Evolutionary conservation across 1,140 invertebrate species (phyloP).

Genomic region (Periplaneta americana): DNA sequence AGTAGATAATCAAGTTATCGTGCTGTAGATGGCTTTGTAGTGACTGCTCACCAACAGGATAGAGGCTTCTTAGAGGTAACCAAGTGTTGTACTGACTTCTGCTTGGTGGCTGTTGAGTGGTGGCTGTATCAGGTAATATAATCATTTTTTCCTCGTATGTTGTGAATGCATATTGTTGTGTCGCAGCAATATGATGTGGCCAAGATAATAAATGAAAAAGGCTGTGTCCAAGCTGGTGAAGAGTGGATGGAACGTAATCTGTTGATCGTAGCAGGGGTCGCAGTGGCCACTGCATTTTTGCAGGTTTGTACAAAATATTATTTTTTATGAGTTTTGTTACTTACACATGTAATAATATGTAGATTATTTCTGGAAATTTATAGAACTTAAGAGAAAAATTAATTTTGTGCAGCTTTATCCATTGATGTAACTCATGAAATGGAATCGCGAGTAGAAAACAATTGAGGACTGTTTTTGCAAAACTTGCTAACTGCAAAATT

Average conservation of each 20-base stretch:
- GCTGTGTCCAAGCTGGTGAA: constrained; percentile 87
- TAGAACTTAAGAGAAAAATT: background rate
- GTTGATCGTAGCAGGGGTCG: constrained; percentile 79
- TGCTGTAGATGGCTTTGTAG: background rate
- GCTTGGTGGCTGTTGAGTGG: constrained; percentile 22
- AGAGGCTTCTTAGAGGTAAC: background rate
- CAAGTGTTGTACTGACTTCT: background rate
- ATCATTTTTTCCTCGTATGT: background rate
- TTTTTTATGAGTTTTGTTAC: constrained; percentile 16
- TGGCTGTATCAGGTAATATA: background rate
- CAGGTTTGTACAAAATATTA: constrained; percentile 65
- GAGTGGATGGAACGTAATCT: constrained; percentile 94
- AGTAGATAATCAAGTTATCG: background rate
- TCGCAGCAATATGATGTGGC: constrained; percentile 63
- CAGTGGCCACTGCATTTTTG: constrained; percentile 79
- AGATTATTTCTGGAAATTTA: background rate
- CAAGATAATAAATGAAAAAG: constrained; percentile 87
- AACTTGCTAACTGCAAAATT: too few relatives aligned
- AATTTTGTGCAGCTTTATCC: too few relatives aligned
- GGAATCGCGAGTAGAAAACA: too few relatives aligned
- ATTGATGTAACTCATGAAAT: too few relatives aligned
- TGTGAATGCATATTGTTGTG: constrained; percentile 12
- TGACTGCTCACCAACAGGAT: too few relatives aligned
- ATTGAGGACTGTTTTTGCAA: too few relatives aligned
- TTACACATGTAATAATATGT: too few relatives aligned